A percentile compares a stretch with the other conserved stretches of the same genome.
Conservation (phyloP, 1,140 invertebrate genomes). For the Lucilia cuprina region DNA sequence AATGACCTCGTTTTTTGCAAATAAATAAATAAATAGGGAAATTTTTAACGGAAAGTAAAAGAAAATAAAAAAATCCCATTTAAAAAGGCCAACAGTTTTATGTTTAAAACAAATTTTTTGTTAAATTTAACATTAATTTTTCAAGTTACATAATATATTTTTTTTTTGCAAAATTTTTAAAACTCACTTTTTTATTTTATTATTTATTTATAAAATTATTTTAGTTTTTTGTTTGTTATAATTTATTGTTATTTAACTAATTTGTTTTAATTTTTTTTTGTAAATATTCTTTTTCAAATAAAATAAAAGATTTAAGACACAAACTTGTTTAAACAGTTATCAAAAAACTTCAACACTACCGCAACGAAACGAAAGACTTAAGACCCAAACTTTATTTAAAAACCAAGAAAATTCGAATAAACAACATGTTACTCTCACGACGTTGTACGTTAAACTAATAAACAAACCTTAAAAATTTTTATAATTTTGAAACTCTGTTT, state of each 20-base stretch:
- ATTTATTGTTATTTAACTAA: not conserved
- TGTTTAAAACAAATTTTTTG: no score
- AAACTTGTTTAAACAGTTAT: conserved; percentile 10
- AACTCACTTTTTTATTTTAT: not conserved
- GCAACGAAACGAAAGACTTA: conserved; percentile 38
- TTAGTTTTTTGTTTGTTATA: not conserved
- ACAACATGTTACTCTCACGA: conserved; percentile 39
- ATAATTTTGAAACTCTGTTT: conserved; percentile 6
- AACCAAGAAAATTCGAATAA: not conserved
- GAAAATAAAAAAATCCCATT: no score
- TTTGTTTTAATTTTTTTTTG: not conserved
- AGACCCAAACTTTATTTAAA: conserved; percentile 16
- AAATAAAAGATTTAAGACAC: conserved; percentile 37
- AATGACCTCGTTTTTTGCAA: conserved; percentile 21
- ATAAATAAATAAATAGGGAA: not conserved
- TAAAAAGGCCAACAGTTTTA: no score
- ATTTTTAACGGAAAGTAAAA: no score
- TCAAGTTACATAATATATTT: not conserved
- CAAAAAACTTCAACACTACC: not conserved
- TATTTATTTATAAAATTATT: not conserved
- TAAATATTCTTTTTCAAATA: not conserved
- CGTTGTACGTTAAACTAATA: conserved; percentile 17
- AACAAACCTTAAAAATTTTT: conserved; percentile 10
- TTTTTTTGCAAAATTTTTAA: not conserved
- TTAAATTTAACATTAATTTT: not conserved